Base-by-base conservation (phyloP, 2,888 invertebrate genomes). In the Drosophila parthenogenetica region DNA sequence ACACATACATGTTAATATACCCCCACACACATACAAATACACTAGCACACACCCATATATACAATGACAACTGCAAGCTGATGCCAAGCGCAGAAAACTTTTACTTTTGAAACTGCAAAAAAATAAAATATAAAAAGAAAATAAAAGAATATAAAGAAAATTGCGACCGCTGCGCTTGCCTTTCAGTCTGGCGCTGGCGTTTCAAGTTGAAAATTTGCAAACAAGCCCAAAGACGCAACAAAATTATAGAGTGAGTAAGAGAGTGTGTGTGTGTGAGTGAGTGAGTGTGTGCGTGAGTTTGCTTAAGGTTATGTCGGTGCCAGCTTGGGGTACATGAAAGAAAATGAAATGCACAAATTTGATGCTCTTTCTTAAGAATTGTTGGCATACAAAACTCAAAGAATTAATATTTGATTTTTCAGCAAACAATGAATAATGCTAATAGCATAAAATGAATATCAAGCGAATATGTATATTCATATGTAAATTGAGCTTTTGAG, bases 141-240 rank as follows among this genome's bases (percentile, higher is more conserved):
- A 35, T 11, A 35, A 39, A 50, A 66, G 29, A 29, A 29, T 29
- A 68, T 74, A 65, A 59, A 45, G 39, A 64, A 73, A 79, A 67
- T 55, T 60, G 55, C 55, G 59, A 72, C 64, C 69, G 74, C 74
- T 82, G 83, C 55, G 79, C 46, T 81, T 42, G 45, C 42, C 37
- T 68, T 61, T 76, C 60, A 40, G 68, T 82, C 87, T 88, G 87
- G 49, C 54, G 70, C 19, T 84, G 87, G 72, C 84, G 62, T 81
- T 88, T 79, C 73, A 80, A 84, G 79, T 88, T 81, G 76, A 88
- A 79, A 80, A 87, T 88, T 86, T 84, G 72, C 84, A 83, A 86
- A 78, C 89, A 83, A 87, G 60, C 65, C 65, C 63, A 70, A 78
- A 74, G 72, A 65, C 63, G 70, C 51, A 69, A 55, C 70, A 16